Conservation (phyloP, 2,113 vertebrate species). For the Chrysemys picta region DNA sequence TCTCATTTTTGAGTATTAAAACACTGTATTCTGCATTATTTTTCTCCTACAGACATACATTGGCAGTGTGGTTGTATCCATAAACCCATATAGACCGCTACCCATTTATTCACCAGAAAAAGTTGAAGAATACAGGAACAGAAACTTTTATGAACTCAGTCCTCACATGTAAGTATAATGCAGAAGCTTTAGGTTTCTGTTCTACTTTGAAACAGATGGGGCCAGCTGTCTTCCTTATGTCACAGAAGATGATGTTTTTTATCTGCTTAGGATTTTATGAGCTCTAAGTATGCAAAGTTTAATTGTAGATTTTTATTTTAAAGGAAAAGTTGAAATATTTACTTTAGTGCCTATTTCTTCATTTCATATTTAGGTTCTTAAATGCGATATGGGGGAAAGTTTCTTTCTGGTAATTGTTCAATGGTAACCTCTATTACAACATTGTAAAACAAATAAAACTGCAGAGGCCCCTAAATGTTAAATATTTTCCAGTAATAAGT, state of each 20-base stretch:
- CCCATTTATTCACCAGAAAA: slow-evolving; percentile 96
- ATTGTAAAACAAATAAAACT: not conserved
- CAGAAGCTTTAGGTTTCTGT: slow-evolving; percentile 32
- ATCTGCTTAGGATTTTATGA: slow-evolving; percentile 16
- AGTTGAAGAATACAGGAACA: slow-evolving; percentile 98
- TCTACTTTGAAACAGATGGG: slow-evolving; percentile 53
- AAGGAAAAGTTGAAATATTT: slow-evolving; percentile 9
- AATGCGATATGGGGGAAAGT: not conserved
- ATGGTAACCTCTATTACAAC: not conserved
- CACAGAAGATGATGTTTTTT: slow-evolving; percentile 20
- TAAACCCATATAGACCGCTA: slow-evolving; percentile 94
- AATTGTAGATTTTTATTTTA: slow-evolving; percentile 53
- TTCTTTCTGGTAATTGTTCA: not conserved
- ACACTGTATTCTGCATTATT: not conserved
- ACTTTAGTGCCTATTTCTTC: not conserved
- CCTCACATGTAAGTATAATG: slow-evolving; percentile 95
- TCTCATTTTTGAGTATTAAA: not conserved
- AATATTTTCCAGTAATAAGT: not conserved
- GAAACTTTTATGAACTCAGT: slow-evolving; percentile 98
- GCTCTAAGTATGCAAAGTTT: slow-evolving; percentile 17
- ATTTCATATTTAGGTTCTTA: not conserved
- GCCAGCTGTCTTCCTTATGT: slow-evolving; percentile 70
- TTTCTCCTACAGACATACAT: slow-evolving; percentile 91
- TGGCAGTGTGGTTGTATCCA: slow-evolving; percentile 97
- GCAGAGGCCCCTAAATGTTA: not conserved